Evolutionary conservation across 2,113 vertebrate species (phyloP).

Genomic region (Coptodon bakossiorum): DNA sequence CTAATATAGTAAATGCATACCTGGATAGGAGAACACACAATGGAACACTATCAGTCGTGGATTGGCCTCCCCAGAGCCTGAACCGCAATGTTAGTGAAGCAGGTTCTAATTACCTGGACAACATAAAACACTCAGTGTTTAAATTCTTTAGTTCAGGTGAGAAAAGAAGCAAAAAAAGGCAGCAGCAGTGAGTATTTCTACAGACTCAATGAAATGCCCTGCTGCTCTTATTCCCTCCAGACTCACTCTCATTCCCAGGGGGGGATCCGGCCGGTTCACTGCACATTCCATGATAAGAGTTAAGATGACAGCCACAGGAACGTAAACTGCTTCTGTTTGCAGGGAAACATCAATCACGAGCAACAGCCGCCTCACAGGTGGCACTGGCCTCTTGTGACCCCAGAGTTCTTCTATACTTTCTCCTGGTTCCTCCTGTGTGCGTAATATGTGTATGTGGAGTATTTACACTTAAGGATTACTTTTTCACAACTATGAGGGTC

Average conservation of each 20-base stretch:
- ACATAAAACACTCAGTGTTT: neutral
- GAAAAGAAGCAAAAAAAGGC: neutral
- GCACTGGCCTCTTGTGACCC: constrained; percentile 9
- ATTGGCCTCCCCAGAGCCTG: neutral
- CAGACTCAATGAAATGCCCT: neutral
- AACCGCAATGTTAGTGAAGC: neutral
- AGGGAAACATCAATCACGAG: constrained; percentile 26
- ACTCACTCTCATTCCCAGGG: neutral
- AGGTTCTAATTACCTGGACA: neutral
- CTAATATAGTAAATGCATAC: neutral
- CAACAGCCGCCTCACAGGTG: constrained; percentile 27
- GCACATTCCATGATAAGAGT: constrained; percentile 42
- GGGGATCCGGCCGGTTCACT: neutral
- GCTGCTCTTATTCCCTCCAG: neutral
- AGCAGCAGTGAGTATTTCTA: neutral
- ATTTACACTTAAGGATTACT: neutral
- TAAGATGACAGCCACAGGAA: constrained; percentile 25
- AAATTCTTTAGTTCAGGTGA: neutral
- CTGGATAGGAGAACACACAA: neutral
- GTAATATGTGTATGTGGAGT: neutral
- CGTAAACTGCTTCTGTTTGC: constrained; percentile 23
- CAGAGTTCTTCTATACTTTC: neutral
- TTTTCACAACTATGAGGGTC: neutral
- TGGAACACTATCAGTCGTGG: neutral
- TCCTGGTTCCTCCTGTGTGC: neutral